Conservation (phyloP, 2,797 vertebrate genomes). For the Rhodeus uyekii region DNA sequence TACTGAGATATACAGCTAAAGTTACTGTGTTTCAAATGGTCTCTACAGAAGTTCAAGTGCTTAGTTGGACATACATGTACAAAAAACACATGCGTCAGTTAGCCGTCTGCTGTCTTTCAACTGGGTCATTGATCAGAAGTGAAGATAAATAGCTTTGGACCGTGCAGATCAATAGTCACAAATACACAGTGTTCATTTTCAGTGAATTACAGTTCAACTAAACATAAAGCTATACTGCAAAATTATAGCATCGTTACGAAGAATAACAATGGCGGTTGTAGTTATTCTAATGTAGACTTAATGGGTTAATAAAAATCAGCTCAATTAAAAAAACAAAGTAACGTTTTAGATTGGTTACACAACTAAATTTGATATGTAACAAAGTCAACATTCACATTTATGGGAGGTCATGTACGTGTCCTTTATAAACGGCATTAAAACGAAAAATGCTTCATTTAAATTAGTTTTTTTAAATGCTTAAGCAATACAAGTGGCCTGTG, state of each 20-base stretch:
- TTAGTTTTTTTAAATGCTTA: slow-evolving; percentile 22
- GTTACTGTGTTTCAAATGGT: slow-evolving; percentile 17
- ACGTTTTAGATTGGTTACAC: slow-evolving; percentile 16
- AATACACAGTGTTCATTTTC: slow-evolving; percentile 21
- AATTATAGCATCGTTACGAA: not conserved
- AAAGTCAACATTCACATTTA: slow-evolving; percentile 54
- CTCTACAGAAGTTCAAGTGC: slow-evolving; percentile 32
- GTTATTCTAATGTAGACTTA: not conserved
- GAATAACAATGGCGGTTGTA: not conserved
- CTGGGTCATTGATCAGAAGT: slow-evolving; percentile 25
- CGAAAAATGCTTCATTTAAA: slow-evolving; percentile 29
- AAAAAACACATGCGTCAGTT: slow-evolving; percentile 8
- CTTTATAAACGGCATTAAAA: slow-evolving; percentile 39
- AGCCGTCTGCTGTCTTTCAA: slow-evolving; percentile 22
- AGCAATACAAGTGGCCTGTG: slow-evolving; percentile 32
- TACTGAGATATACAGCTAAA: slow-evolving; percentile 31
- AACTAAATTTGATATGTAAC: slow-evolving; percentile 44
- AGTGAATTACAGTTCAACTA: not conserved
- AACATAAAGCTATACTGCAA: not conserved
- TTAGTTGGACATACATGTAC: slow-evolving; percentile 11
- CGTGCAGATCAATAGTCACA: slow-evolving; percentile 23
- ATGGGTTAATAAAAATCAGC: not conserved
- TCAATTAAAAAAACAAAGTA: not conserved
- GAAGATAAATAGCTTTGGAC: not conserved
- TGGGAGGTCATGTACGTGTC: slow-evolving; percentile 30